Evolutionary conservation across 2,888 invertebrate species (phyloP).

Genomic region (Mactromeris polynyma): DNA sequence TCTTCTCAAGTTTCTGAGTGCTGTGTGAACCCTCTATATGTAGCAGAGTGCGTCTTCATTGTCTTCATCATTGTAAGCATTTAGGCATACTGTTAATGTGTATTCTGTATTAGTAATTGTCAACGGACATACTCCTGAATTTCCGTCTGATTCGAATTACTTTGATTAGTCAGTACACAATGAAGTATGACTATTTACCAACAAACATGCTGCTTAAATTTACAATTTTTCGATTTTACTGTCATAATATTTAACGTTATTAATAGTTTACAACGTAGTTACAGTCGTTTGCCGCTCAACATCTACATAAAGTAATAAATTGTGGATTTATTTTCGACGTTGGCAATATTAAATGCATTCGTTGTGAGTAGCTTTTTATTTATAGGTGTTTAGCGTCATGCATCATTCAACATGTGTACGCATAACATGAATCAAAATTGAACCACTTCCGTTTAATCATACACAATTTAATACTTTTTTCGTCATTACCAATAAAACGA

Average conservation of each 20-base stretch:
- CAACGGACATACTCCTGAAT: not conserved
- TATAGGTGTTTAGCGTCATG: not conserved
- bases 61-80: too few relatives aligned
- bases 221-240: not conserved
- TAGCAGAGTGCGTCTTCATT: too few relatives aligned
- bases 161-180: not conserved
- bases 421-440: not conserved
- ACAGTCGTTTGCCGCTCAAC: not conserved
- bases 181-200: not conserved
- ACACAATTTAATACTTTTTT: not conserved
- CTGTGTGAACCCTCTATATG: too few relatives aligned
- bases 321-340: not conserved
- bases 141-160: not conserved
- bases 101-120: not conserved
- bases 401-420: not conserved
- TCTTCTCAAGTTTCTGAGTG: too few relatives aligned
- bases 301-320: not conserved
- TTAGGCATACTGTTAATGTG: not conserved
- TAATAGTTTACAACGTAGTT: not conserved
- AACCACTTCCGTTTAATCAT: not conserved
- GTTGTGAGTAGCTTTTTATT: not conserved
- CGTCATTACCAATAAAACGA: too few relatives aligned
- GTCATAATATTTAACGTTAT: not conserved
- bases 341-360: not conserved
- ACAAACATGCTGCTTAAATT: not conserved